Base-by-base conservation (phyloP, 35 echinoderm and acorn worm species). In the Eucidaris tribuloides region DNA sequence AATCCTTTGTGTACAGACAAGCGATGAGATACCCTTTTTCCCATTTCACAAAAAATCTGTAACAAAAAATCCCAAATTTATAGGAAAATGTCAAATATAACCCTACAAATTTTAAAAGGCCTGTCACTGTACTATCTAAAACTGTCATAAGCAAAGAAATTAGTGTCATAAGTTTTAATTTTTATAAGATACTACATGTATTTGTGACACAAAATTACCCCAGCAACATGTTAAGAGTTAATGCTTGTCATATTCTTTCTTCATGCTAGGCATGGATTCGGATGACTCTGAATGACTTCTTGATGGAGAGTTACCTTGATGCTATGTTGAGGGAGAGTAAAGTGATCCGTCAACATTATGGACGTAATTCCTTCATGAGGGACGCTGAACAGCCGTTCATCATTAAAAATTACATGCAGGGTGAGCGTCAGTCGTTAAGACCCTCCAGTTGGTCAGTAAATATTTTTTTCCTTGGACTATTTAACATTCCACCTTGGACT, bases 241-340 rank as follows among this genome's bases (percentile, higher is more conserved):
- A 11, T 52, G n/a, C 23, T 31, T 7, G 3, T 54, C 27, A 41
- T 77, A 0, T 17, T 74, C 41, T 70, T 71, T 37, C 46, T 36
- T 79, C 2, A 30, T 22, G 25, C 17, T 39, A 97, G 94, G 94
- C 90, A 3, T 97, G 94, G 94, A 78, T 97, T 74, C 85, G 96
- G 65, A 50, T 99, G 78, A 91, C 91, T 23, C 66, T 97, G n/a
- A 99, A 99, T 76, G 96, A 99, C 50, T 86, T 82, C 46, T 66
- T 99, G 11, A 87, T 99, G 91, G 96, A 99, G 24, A 99, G 96
- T 30, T 99, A 99, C 59, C 52, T 99, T 9, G 83, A 80, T 79
- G 87, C 96, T 14, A 93, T 99, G 29, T 66, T 99, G 45, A 66
- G 83, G 19, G 96, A 99, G 34, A 62, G 39, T 20, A 83, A 84